Base-by-base conservation (phyloP, 2,113 vertebrate species). In the Halcyon senegalensis region DNA sequence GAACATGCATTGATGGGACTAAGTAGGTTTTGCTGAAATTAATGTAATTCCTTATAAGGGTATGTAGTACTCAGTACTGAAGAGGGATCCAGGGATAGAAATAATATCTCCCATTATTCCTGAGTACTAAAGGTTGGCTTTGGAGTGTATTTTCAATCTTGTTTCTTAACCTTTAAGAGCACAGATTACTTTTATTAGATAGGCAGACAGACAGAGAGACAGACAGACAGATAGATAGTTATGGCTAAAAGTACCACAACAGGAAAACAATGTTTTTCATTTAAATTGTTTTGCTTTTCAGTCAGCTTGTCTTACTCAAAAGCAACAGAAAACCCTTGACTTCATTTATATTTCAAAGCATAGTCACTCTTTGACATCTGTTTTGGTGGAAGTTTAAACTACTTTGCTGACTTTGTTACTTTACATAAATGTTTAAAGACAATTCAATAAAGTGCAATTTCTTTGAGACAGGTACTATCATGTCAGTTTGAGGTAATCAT, bases 291-390 rank as follows among this genome's bases (percentile, higher is more conserved):
- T 96, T 97, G 81, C 84, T 91, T 96, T 97, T 95, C 86, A 96
- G 93, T 95, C 94, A 96, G 91, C 91, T 97, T 97, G 96, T 96
- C 96, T 97, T 97, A 97, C 97, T 96, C 95, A 97, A 97, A 96
- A 97, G 96, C 97, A 96, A 96, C 68, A 94, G 94, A 98, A 97
- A 95, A 97, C 94, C 92, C 96, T 96, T 97, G 95, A 97, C 93
- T 97, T 98, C 89, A 93, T 97, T 97, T 97, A 89, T 96, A 89
- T 97, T 97, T 98, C 97, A 98, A 97, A 98, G 97, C 83, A 60
- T 81, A 96, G 94, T 94, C 90, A 84, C 89, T 91, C 96, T 94
- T 94, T 94, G 91, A 97, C 97, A 97, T 98, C 95, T 97, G 97
- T 96, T 96, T 97, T 95, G 87, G 91, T 94, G 93, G 96, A 90